Percentiles rank a stretch among this genome's conserved stretches.
phyloP scores from a whole-genome alignment of 2,888 invertebrate genomes.

The Epinotia demarniana region DNA sequence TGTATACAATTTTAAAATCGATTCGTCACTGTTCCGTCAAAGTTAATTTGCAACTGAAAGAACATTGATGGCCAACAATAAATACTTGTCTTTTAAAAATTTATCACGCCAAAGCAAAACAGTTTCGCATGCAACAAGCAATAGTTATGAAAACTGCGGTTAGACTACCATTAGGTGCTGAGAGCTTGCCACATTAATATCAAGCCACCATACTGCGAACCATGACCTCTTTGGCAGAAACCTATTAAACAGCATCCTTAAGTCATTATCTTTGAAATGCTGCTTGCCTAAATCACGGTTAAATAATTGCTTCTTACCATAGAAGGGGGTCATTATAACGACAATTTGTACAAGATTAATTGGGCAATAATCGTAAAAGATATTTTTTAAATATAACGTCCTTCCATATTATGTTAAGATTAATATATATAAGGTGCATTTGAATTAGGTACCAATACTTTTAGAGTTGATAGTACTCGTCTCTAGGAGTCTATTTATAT shows the following conservation, averaged over 20 bases:
- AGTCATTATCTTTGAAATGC: conserved; percentile 41
- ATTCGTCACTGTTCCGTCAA: too few relatives aligned
- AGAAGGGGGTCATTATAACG: conserved; percentile 7
- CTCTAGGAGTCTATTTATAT: too few relatives aligned
- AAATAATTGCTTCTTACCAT: conserved; percentile 25
- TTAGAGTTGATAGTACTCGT: too few relatives aligned
- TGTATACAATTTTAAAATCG: too few relatives aligned
- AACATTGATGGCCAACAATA: not conserved
- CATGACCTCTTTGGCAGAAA: conserved; percentile 41
- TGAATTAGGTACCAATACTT: too few relatives aligned
- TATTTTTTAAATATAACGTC: not conserved
- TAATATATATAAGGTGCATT: too few relatives aligned
- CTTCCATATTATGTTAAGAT: too few relatives aligned
- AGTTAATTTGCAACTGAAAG: not conserved
- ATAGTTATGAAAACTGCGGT: conserved; percentile 28
- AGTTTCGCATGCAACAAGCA: not conserved
- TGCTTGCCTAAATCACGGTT: conserved; percentile 24
- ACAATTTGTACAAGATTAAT: conserved; percentile 5
- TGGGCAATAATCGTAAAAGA: not conserved
- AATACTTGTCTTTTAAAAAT: not conserved
- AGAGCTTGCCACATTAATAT: conserved; percentile 29
- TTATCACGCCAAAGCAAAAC: too few relatives aligned
- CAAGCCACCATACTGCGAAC: conserved; percentile 27
- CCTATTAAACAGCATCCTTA: conserved; percentile 35
- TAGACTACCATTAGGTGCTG: not conserved